Base-by-base conservation (phyloP, 64 coral and sea anemone genomes). In the Porites lutea region DNA sequence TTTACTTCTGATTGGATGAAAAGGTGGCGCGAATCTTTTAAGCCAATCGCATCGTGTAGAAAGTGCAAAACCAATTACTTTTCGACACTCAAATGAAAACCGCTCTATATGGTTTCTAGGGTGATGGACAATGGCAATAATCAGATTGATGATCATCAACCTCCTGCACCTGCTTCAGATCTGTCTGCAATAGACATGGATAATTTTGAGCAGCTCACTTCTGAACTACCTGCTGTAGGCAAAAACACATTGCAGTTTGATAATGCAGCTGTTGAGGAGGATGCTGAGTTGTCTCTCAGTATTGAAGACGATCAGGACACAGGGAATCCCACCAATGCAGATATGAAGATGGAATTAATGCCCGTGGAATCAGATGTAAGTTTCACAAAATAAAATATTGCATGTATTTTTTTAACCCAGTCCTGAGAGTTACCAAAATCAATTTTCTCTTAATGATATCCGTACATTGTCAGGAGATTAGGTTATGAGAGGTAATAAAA, bases 351-450 rank as follows among this genome's bases (percentile, higher is more conserved):
- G 48, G 65, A 87, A 3, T 43, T 13, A 6, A 5, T 22, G 3
- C 52, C 52, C 18, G 69, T 45, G 16, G 46, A 59, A 3, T 18
- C 69, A 75, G 72, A 88, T 46, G 86, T 73, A 47, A 77, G 69
- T 59, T 72, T 88, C 52, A 62, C 7, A 82, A 61, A 63, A 43
- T 2, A 13, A 22, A 52, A 27, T 60, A 2, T 8, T 82, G 13
- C 6, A 49, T 5, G 50, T 37, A 0, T 37, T 37, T 37, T 37
- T 37, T 37, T 37, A 37, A 37, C 27, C 27, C 27, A 37, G 27
- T 37, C 27, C 27, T 37, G 27, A 37, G 27, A 37, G 27, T 37
- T 0, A 37, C 27, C 27, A 37, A 37, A 1, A 37, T 37, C 27
- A 37, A 37, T 37, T 37, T 37, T 37, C 27, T 37, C 27, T 0